A percentile compares a stretch with the other conserved stretches of the same genome.
Conservation (phyloP, 2,113 vertebrate genomes). For the Labrus mixtus region DNA sequence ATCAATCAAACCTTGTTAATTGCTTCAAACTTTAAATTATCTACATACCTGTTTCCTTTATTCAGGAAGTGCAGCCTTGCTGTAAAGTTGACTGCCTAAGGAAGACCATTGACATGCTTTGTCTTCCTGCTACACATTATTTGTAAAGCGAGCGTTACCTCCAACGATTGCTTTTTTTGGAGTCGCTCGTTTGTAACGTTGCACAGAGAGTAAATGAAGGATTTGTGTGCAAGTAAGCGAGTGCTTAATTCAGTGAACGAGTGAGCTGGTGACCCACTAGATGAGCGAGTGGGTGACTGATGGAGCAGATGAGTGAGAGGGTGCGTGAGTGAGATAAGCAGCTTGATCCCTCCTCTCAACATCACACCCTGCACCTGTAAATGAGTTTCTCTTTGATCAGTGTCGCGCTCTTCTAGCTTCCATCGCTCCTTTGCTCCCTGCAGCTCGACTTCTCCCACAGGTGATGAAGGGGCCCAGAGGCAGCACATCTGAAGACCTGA, state of each 20-base stretch:
- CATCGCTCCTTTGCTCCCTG: conserved; percentile 59
- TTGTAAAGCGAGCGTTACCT: conserved; percentile 15
- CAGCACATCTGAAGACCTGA: conserved; percentile 69
- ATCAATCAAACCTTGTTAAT: background rate
- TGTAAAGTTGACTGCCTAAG: conserved; percentile 13
- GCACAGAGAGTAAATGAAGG: conserved; percentile 33
- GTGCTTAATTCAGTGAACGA: conserved; percentile 29
- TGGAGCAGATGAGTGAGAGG: conserved; percentile 54
- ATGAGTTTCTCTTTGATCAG: conserved; percentile 75
- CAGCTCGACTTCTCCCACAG: conserved; percentile 71
- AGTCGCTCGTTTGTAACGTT: conserved; percentile 51
- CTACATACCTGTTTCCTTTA: background rate
- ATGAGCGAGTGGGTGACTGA: conserved; percentile 50
- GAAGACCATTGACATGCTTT: conserved; percentile 28
- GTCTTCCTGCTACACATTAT: conserved; percentile 52
- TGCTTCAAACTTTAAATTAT: background rate
- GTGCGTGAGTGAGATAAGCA: conserved; percentile 67
- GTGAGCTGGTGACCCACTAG: conserved; percentile 34
- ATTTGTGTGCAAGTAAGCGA: conserved; percentile 55
- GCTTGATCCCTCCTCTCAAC: conserved; percentile 65
- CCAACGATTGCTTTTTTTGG: conserved; percentile 55
- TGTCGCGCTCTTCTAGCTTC: conserved; percentile 40
- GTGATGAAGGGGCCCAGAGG: conserved; percentile 65
- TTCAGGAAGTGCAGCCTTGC: conserved; percentile 8
- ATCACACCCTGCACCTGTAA: conserved; percentile 59